Evolutionary conservation across 1,140 invertebrate genomes (phyloP), one percentile per base, ranked within the genome.

Genomic region (Watersipora subatra): DNA sequence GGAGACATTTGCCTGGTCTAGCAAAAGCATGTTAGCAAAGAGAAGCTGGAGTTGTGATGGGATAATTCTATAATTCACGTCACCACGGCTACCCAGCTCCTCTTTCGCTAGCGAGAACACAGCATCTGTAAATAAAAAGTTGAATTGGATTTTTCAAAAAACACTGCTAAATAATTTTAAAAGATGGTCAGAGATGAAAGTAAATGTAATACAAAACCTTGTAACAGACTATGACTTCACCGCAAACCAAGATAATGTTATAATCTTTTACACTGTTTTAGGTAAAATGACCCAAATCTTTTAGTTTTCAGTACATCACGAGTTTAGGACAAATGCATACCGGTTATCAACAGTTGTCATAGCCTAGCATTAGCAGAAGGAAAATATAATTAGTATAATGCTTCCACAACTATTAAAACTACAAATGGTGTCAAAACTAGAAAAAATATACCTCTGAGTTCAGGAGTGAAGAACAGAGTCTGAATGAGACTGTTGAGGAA

Each of bases 401-500:
- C 12, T 24, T 15, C 12, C 22, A 24, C 12, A 15, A 28, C 12
- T 28, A 62, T 7, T 28, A 27, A 12, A 62, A 25, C 7, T 28
- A 62, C 15, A 12, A 27, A 62, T 28, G 27, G 3, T 19, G 22
- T 28, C 61, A 12, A 3, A 28, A 28, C 1, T 29, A 15, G 19
- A 2, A 27, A 26, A 61, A 17, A 20, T 19, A 20, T 62, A 80
- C 79, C 78, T 75, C 78, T 75, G 66, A 82, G 80, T 71, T 81
- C 80, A 20, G 78, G 78, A 12, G 78, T 79, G 1, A 73, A 70
- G 25, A 78, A 64, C 20, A 80, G 67, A 1, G 77, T 77, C 66
- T 80, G 79, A 2, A 80, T 64, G 3, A 78, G 66, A 26, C 74
- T 75, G 63, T 80, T 80, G 2, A 80, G 68, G 65, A 79, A 80